Percentiles rank a stretch among this genome's conserved stretches.
Conservation (phyloP, 2,113 vertebrate genomes). For the Archilochus colubris region DNA sequence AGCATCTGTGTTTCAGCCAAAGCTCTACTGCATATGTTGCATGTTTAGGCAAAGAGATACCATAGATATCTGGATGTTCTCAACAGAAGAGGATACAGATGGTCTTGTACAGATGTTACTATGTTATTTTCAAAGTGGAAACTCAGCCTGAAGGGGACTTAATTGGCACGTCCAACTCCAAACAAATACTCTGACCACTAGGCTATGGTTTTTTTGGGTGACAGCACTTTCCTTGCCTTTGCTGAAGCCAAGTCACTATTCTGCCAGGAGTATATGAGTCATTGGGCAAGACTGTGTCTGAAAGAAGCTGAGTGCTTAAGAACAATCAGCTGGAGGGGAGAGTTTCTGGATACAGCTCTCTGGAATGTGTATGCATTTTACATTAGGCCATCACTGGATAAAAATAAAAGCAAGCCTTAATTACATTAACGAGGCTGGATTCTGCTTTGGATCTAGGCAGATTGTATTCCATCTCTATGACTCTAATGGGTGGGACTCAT, state of each 20-base stretch:
- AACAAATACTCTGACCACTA: conserved; percentile 4
- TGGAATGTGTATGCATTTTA: conserved; percentile 60
- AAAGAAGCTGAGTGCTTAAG: conserved; percentile 45
- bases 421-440: conserved; percentile 27
- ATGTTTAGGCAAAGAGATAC: neutral
- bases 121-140: neutral
- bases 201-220: conserved; percentile 25
- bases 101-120: neutral
- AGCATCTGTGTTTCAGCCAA: neutral
- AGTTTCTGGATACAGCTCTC: conserved; percentile 47
- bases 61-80: neutral
- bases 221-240: conserved; percentile 32
- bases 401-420: conserved; percentile 63
- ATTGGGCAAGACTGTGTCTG: conserved; percentile 43
- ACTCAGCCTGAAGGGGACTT: neutral
- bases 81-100: neutral
- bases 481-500: neutral
- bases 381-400: conserved; percentile 56
- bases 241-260: conserved; percentile 21
- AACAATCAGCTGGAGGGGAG: conserved; percentile 54
- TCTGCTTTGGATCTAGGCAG: neutral
- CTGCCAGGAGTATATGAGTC: conserved; percentile 64
- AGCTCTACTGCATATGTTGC: neutral
- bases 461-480: neutral
- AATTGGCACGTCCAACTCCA: neutral